phyloP scores from a whole-genome alignment of 2,888 invertebrate genomes.

The Epistrophe grossulariae region DNA sequence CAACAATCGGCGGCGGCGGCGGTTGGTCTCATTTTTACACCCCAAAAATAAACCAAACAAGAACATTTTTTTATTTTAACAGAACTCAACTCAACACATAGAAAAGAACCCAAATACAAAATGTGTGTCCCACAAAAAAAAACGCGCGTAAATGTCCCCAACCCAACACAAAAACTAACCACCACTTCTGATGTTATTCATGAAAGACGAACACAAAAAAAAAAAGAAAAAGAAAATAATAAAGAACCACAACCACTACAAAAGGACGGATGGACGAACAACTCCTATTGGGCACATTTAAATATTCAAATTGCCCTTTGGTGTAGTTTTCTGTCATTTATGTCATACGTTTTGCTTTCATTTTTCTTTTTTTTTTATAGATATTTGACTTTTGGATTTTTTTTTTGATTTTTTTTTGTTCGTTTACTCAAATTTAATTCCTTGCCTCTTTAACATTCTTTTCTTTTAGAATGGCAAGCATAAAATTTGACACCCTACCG shows the following conservation, averaged over 20 bases:
- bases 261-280: slow-evolving; percentile 14
- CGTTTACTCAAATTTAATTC: slow-evolving; percentile 45
- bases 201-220: too few relatives aligned
- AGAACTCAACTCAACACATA: slow-evolving; percentile 3
- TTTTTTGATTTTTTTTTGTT: background rate
- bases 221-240: slow-evolving; percentile 23
- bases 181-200: slow-evolving; percentile 33
- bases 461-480: slow-evolving; percentile 53
- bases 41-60: slow-evolving; percentile 62
- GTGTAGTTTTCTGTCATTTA: slow-evolving; percentile 54
- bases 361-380: background rate
- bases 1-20: slow-evolving; percentile 64
- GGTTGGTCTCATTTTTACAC: slow-evolving; percentile 66
- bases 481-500: slow-evolving; percentile 59
- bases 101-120: slow-evolving; percentile 31
- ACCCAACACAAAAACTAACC: slow-evolving; percentile 12
- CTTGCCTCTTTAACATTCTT: slow-evolving; percentile 59
- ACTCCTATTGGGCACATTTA: slow-evolving; percentile 59
- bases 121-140: slow-evolving; percentile 25
- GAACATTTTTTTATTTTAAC: slow-evolving; percentile 3
- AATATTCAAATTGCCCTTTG: slow-evolving; percentile 75
- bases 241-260: slow-evolving; percentile 41
- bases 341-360: slow-evolving; percentile 32
- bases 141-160: slow-evolving; percentile 24
- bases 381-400: slow-evolving; percentile 10